Evolutionary conservation across 2,888 invertebrate genomes (phyloP).

Genomic region (Cephus spinipes): DNA sequence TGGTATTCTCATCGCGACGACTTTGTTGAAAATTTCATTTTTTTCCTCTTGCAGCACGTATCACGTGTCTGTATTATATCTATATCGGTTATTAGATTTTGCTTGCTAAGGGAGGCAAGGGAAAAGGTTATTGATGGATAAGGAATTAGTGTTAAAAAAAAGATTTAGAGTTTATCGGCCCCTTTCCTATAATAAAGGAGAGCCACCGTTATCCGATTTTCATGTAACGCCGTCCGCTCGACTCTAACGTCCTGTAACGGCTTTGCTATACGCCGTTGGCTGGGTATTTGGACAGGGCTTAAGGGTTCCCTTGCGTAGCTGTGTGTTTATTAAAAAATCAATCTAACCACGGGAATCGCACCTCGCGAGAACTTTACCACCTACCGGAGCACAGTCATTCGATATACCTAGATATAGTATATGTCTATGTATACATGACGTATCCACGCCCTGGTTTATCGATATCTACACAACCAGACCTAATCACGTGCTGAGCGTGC

Average conservation of each 20-base stretch:
- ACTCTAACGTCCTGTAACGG: not conserved
- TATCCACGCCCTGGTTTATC: not conserved
- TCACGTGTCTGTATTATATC: not conserved
- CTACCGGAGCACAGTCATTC: not conserved
- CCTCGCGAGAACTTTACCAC: not conserved
- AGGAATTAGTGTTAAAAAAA: constrained; percentile 2
- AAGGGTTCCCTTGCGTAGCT: constrained; percentile 14
- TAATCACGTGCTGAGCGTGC: not conserved
- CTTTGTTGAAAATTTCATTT: not conserved
- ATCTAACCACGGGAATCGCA: constrained; percentile 10
- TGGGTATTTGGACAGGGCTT: constrained; percentile 22
- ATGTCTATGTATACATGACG: not conserved
- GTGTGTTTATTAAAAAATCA: constrained; percentile 24
- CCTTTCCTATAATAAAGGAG: constrained; percentile 3
- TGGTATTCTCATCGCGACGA: not conserved
- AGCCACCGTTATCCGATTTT: constrained; percentile 3
- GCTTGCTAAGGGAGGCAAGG: not conserved
- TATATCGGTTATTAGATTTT: not conserved
- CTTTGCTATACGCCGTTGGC: not conserved
- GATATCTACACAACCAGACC: not conserved
- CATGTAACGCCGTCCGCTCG: not conserved
- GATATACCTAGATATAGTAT: not conserved
- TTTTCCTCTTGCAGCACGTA: not conserved
- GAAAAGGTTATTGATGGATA: not conserved
- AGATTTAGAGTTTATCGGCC: constrained; percentile 7